Evolutionary conservation across 2,797 vertebrate genomes (phyloP), one percentile per base, ranked within the genome.

Genomic region (Esox lucius): DNA sequence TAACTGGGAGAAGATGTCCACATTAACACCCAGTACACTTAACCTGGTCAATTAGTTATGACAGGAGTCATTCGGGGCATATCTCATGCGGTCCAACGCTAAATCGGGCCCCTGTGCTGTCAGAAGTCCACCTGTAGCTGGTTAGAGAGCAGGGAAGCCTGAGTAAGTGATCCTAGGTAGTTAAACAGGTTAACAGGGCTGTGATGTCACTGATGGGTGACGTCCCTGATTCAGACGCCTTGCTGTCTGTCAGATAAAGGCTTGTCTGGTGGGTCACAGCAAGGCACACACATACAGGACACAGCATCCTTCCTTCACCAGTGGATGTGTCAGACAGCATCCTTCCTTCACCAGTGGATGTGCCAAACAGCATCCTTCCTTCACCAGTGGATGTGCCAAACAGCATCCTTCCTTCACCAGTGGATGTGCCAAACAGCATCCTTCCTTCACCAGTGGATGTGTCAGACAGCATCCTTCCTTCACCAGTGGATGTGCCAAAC

Each of bases 1-100:
- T 81, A 83, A 84, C 83, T 86, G 87, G 82, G 91, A 89, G 84
- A 77, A 78, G 81, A 53, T 81, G 67, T 81, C 87, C 68, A 28
- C 74, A 17, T 78, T 73, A 85, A 49, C 49, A 46, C 42, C 42
- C 42, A 46, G 42, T 71, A 68, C 59, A 73, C 71, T 82, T 79
- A 85, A 75, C 72, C 67, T 76, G 83, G 75, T 81, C 74, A 11
- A 68, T 83, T 59, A 9, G 62, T 83, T 72, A 70, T 84, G 73
- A 74, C 71, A 78, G 80, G 53, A 81, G 82, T 62, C 2, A 22
- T 76, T 74, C 76, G 75, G 78, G 64, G 9, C n/a, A 61, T 26
- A 61, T 61, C 56, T 39, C 72, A 42, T 26, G 35, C 12, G 70
- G 82, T 87, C 59, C 81, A 67, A 78, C 87, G 83, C 82, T 35